Evolutionary conservation across 2,888 invertebrate species (phyloP).

Genomic region (Aradus depressus): DNA sequence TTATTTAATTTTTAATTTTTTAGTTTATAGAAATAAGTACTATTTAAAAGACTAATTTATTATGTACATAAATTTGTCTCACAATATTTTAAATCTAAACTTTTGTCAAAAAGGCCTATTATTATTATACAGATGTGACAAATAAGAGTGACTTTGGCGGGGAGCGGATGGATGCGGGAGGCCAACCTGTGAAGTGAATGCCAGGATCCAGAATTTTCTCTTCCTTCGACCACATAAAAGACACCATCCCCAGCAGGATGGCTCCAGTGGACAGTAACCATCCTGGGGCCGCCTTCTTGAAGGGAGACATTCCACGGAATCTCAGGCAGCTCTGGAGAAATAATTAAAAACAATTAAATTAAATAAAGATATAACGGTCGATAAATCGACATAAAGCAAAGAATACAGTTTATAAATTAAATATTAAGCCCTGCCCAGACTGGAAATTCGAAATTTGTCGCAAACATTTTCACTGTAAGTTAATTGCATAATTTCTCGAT

Average conservation of each 20-base stretch:
- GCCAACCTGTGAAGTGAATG: conserved; percentile 43
- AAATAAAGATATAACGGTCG: background rate
- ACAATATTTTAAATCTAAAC: no score
- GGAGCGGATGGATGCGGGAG: conserved; percentile 42
- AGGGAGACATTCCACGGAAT: conserved; percentile 49
- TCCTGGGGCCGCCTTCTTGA: conserved; percentile 44
- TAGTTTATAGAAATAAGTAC: no score
- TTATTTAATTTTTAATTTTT: no score
- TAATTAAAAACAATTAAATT: background rate
- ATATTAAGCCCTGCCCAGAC: background rate
- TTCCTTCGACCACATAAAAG: conserved; percentile 50
- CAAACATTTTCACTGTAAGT: no score
- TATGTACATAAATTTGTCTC: no score
- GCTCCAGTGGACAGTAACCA: conserved; percentile 54
- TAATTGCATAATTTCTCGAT: no score
- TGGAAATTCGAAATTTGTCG: no score
- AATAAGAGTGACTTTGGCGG: no score
- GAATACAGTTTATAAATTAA: background rate
- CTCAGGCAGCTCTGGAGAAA: conserved; percentile 46
- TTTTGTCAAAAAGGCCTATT: no score
- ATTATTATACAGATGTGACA: no score
- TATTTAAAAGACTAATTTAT: no score
- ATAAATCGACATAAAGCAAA: background rate
- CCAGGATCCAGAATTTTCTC: conserved; percentile 51
- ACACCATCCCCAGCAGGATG: conserved; percentile 48